Percentiles rank a stretch among this genome's conserved stretches.
Conservation (phyloP, 2,797 vertebrate species). For the Tamandua tetradactyla region DNA sequence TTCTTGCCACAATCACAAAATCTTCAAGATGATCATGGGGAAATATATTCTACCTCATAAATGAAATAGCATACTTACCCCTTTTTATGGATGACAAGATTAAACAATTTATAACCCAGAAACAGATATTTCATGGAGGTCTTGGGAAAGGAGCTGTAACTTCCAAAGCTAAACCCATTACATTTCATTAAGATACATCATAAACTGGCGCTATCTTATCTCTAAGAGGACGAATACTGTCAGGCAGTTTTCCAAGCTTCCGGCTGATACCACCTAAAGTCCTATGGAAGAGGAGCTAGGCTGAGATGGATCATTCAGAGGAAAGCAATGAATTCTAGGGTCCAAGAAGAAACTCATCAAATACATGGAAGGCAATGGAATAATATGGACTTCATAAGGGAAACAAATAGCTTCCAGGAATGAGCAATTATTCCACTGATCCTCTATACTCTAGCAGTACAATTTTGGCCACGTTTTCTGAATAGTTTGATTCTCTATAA, state of each 20-base stretch:
- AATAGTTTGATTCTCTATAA: not conserved
- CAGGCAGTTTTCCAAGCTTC: not conserved
- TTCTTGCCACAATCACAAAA: constrained; percentile 40
- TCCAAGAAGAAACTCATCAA: not conserved
- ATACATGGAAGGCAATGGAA: not conserved
- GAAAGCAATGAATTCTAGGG: not conserved
- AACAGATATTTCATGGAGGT: not conserved
- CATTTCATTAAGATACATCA: constrained; percentile 32
- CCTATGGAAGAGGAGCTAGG: not conserved
- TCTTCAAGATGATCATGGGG: constrained; percentile 44
- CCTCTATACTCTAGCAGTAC: not conserved
- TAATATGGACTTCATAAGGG: not conserved
- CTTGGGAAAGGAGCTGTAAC: constrained; percentile 1
- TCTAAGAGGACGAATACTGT: not conserved
- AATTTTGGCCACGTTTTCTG: not conserved
- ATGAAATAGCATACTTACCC: constrained; percentile 23
- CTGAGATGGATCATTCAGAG: not conserved
- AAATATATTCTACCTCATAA: constrained; percentile 36
- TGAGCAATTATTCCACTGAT: not conserved
- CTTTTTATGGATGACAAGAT: constrained; percentile 44
- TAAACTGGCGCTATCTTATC: constrained; percentile 1
- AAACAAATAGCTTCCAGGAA: not conserved
- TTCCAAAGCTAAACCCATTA: constrained; percentile 22
- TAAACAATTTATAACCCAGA: constrained; percentile 65
- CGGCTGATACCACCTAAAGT: not conserved